These are phyloP conservation scores for Heliconius congener DNA, from an alignment of 1,140 invertebrate genomes.

Conservation along the genomic window DNA sequence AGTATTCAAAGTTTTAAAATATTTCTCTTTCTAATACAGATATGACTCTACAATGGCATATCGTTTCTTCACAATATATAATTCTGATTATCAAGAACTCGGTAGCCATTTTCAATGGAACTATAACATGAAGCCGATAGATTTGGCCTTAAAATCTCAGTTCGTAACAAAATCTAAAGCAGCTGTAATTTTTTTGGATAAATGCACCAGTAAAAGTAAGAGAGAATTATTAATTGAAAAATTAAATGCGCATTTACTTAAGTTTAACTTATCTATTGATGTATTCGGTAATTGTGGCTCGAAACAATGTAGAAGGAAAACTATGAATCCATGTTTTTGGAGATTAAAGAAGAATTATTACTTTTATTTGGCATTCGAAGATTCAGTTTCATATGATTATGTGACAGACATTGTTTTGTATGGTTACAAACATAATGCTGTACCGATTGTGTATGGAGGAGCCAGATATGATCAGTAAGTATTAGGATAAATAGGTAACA, in stretches of 20 bases:
- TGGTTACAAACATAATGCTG: constrained; percentile 71
- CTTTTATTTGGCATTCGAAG: constrained; percentile 87
- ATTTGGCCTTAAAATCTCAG: constrained; percentile 40
- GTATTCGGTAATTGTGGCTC: constrained; percentile 85
- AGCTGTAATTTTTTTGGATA: constrained; percentile 84
- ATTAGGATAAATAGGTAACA: background rate
- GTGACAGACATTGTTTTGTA: constrained; percentile 83
- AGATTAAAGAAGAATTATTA: constrained; percentile 81
- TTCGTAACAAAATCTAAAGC: constrained; percentile 65
- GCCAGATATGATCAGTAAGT: constrained; percentile 54
- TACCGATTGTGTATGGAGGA: constrained; percentile 81
- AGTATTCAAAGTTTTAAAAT: background rate
- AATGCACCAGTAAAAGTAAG: constrained; percentile 82
- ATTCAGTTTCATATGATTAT: constrained; percentile 83
- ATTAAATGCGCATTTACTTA: constrained; percentile 80
- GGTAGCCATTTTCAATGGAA: constrained; percentile 53
- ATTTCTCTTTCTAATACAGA: constrained; percentile 35
- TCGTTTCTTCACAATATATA: constrained; percentile 71
- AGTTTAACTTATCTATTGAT: constrained; percentile 80
- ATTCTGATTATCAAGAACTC: constrained; percentile 52
- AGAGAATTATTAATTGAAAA: constrained; percentile 83
- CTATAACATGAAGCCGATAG: constrained; percentile 49
- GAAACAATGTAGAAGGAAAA: constrained; percentile 52
- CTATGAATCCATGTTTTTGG: constrained; percentile 69
- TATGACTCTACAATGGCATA: constrained; percentile 78